Base-by-base conservation (phyloP, 2,888 invertebrate genomes). In the Anodontia alba region DNA sequence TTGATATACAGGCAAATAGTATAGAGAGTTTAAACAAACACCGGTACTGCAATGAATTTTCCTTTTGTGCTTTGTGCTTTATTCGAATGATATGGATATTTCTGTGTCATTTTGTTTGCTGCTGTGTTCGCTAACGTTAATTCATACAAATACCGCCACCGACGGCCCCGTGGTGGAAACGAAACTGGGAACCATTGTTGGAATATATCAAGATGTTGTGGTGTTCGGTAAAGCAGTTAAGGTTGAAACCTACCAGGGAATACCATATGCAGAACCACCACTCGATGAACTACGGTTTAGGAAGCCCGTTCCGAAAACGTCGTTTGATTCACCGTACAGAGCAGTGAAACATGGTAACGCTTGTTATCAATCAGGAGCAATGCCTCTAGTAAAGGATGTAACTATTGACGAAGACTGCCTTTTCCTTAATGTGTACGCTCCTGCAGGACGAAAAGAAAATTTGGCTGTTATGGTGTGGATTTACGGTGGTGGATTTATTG, bases 391-490 rank as follows among this genome's bases (percentile, higher is more conserved):
- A 33, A 17, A 33, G 5, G 62, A 17, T 3, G 17, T 62, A 1
- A 20, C 62, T 3, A 8, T 33, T 20, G 29, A 33, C 20, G 62
- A 62, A 20, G 69, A 69, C 43, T 69, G 69, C 43, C 26, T 69
- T 3, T 42, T 69, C 12, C 26, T 69, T 10, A 69, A 69, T 17
- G n/a, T 69, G 1, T 69, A 42, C 43, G 42, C 20, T 42, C 69
- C 69, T 2, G 26, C 38, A 1, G n/a, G n/a, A 8, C 1, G 26
- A 38, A 17, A 23, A 3, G 46, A 38, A 8, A 17, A 8, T 2
- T 29, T 69, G 10, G 20, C 69, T 1, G 69, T 69, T 10, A 69
- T 69, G 69, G 36, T 69, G 7, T 69, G n/a, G 12, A 69, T 69
- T 29, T 43, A 69, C 20, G 69, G 69, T 8, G 69, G 69, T 15